These are phyloP conservation scores for Pollimyrus isidori DNA, from an alignment of 2,113 vertebrate genomes.

Conservation along the genomic window DNA sequence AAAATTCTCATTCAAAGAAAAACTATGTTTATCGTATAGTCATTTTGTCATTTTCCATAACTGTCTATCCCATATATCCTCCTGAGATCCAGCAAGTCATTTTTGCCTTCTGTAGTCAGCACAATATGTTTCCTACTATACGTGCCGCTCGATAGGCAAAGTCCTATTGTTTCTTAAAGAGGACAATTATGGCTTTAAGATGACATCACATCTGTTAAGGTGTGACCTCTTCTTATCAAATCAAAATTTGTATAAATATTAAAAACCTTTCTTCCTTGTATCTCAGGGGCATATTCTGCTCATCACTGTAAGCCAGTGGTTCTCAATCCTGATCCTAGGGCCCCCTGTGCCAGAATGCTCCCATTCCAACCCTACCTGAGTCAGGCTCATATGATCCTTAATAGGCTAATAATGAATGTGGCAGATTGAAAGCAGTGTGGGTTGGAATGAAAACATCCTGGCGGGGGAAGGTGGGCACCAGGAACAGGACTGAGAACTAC, in stretches of 20 bases:
- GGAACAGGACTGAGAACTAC: neutral
- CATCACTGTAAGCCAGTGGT: neutral
- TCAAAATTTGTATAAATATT: neutral
- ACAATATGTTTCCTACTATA: neutral
- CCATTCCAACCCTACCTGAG: neutral
- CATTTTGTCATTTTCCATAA: neutral
- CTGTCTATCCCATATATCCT: neutral
- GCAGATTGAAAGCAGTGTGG: neutral
- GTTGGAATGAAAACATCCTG: neutral
- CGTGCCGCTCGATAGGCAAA: neutral
- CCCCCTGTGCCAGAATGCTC: neutral
- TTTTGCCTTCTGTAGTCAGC: neutral
- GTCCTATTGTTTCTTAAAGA: neutral
- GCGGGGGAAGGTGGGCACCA: too few relatives aligned
- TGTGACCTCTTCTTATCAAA: neutral
- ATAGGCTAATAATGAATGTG: neutral
- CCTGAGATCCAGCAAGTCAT: neutral
- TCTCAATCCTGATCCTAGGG: neutral
- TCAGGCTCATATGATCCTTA: neutral
- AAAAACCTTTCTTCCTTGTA: neutral
- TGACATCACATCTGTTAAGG: neutral
- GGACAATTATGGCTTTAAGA: neutral
- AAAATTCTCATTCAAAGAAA: neutral
- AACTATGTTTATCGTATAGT: neutral
- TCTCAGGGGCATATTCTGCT: neutral